A percentile compares a stretch with the other conserved stretches of the same genome.
phyloP scores from a whole-genome alignment of 2,113 vertebrate species.

The Grammatotria lemairii region DNA sequence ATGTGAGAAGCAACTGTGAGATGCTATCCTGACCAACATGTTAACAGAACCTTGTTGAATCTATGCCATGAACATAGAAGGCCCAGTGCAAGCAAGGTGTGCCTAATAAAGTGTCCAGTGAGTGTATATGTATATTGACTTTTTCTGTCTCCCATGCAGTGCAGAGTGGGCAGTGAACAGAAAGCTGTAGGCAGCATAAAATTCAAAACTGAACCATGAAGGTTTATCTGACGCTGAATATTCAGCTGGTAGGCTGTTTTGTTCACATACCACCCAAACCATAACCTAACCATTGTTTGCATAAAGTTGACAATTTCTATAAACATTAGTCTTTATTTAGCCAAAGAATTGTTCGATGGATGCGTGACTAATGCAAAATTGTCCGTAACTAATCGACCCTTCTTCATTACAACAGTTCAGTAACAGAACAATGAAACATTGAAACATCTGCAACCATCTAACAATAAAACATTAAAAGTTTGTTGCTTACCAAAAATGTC shows the following conservation, averaged over 20 bases:
- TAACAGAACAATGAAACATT: neutral
- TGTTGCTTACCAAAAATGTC: neutral
- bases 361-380: neutral
- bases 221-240: neutral
- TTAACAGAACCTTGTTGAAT: neutral
- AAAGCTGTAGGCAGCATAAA: neutral
- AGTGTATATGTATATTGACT: neutral
- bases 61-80: neutral
- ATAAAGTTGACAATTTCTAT: neutral
- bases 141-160: neutral
- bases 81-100: neutral
- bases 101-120: neutral
- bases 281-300: neutral
- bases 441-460: neutral
- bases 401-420: neutral
- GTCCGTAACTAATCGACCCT: neutral
- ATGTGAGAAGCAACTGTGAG: neutral
- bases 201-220: neutral
- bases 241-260: neutral
- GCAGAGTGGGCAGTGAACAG: neutral
- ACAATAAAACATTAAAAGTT: neutral
- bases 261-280: neutral
- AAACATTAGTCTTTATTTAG: neutral
- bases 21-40: neutral
- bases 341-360: neutral